phyloP scores from a whole-genome alignment of 2,888 invertebrate species.

The Achlya flavicornis region DNA sequence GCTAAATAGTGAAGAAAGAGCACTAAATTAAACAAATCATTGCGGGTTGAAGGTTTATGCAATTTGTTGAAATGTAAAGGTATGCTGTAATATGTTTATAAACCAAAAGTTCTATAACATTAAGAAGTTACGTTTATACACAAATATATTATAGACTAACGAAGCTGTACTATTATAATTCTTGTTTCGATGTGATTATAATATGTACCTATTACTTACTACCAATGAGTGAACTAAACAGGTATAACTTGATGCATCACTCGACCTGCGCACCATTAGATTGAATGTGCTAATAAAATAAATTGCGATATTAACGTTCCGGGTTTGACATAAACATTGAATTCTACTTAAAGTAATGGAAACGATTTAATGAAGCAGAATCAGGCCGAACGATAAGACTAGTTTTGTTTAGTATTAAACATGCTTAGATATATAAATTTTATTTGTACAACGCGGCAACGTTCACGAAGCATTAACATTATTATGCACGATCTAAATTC shows the following conservation, averaged over 20 bases:
- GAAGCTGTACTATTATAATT: too few species aligned
- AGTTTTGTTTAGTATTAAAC: constrained; percentile 37
- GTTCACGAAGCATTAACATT: constrained; percentile 19
- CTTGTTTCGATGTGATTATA: too few species aligned
- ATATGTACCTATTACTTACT: background rate
- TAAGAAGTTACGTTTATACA: too few species aligned
- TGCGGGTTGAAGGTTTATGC: too few species aligned
- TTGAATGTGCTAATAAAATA: constrained; percentile 76
- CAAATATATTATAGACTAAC: too few species aligned
- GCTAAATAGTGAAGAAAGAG: too few species aligned
- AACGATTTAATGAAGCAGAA: constrained; percentile 75
- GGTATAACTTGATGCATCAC: constrained; percentile 33
- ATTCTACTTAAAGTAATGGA: constrained; percentile 82
- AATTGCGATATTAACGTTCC: constrained; percentile 78
- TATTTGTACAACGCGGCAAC: constrained; percentile 32
- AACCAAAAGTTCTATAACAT: too few species aligned
- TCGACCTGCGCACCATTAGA: constrained; percentile 65
- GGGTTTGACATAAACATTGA: constrained; percentile 80
- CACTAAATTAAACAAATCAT: too few species aligned
- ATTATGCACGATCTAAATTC: constrained; percentile 16
- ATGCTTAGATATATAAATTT: too few species aligned
- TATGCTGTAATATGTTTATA: too few species aligned
- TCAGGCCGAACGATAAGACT: constrained; percentile 66
- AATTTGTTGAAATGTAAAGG: too few species aligned
- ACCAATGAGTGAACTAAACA: background rate